Percentiles rank a stretch among this genome's conserved stretches.
These are phyloP conservation scores for Phenganax stokvisi DNA, from an alignment of 92 coral and sea anemone species.

Conservation along the genomic window DNA sequence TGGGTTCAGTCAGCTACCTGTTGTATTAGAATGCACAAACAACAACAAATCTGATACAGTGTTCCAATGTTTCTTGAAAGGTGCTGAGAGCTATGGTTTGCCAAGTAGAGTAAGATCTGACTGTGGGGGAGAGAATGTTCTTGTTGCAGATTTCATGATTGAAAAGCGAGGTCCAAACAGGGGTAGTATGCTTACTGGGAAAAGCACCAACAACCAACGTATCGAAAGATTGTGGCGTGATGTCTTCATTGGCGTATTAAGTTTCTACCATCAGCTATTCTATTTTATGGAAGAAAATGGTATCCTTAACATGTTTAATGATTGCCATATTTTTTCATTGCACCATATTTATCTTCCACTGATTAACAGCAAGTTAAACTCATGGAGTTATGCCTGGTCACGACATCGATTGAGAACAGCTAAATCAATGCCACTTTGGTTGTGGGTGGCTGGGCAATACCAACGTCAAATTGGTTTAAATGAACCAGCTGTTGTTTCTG, in stretches of 20 bases:
- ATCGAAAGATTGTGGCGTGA: slow-evolving; percentile 69
- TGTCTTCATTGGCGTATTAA: slow-evolving; percentile 57
- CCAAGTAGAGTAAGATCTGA: slow-evolving; percentile 63
- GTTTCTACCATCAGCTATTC: slow-evolving; percentile 57
- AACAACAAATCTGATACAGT: slow-evolving; percentile 51
- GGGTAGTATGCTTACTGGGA: slow-evolving; percentile 70
- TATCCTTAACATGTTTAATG: slow-evolving; percentile 22
- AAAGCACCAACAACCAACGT: slow-evolving; percentile 67
- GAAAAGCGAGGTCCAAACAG: slow-evolving; percentile 52
- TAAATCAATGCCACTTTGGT: slow-evolving; percentile 6
- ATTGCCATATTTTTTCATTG: slow-evolving; percentile 14
- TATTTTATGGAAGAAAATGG: slow-evolving; percentile 48
- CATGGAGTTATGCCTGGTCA: slow-evolving; percentile 37
- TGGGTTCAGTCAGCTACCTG: slow-evolving; percentile 56
- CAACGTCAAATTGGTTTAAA: slow-evolving; percentile 50
- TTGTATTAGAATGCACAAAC: slow-evolving; percentile 49
- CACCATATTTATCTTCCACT: slow-evolving; percentile 25
- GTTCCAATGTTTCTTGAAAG: slow-evolving; percentile 33
- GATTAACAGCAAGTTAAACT: slow-evolving; percentile 14
- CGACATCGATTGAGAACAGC: slow-evolving; percentile 18
- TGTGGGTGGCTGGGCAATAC: slow-evolving; percentile 55
- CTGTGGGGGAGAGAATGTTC: slow-evolving; percentile 66
- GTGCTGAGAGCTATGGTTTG: slow-evolving; percentile 39
- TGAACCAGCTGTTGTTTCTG: not conserved
- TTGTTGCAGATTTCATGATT: slow-evolving; percentile 64